Evolutionary conservation across 1,140 invertebrate genomes (phyloP).

Genomic region (Tetramorium alpestre): DNA sequence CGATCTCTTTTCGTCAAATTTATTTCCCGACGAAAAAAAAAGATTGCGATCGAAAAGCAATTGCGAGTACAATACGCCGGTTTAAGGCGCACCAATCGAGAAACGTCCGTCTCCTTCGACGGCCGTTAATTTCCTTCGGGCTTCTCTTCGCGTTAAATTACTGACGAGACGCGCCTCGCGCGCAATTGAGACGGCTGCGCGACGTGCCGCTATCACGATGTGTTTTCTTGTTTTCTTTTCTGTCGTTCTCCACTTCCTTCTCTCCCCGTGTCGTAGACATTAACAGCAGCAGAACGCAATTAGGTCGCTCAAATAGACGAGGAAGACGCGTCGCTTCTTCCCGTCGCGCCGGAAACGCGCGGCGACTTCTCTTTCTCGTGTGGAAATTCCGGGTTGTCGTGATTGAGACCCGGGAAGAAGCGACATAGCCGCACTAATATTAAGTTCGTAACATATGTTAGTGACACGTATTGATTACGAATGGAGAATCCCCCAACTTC

Average conservation of each 20-base stretch:
- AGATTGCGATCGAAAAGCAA: background rate
- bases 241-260: background rate
- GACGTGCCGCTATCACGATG: conserved; percentile 46
- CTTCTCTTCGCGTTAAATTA: conserved; percentile 15
- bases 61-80: background rate
- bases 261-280: background rate
- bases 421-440: conserved; percentile 10
- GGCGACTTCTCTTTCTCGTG: background rate
- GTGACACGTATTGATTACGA: conserved; percentile 8
- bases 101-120: conserved; percentile 14
- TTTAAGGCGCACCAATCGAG: background rate
- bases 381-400: background rate
- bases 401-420: background rate
- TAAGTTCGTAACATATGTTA: background rate
- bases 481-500: background rate
- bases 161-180: conserved; percentile 33
- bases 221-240: conserved; percentile 39
- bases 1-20: background rate
- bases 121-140: conserved; percentile 6
- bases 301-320: background rate
- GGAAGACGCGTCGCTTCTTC: conserved; percentile 42
- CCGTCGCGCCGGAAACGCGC: background rate
- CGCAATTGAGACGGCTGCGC: conserved; percentile 57
- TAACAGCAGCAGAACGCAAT: conserved; percentile 21
- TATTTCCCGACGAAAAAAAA: background rate